These are phyloP conservation scores for Nematolebias whitei DNA, from an alignment of 2,113 vertebrate species.

Conservation along the genomic window DNA sequence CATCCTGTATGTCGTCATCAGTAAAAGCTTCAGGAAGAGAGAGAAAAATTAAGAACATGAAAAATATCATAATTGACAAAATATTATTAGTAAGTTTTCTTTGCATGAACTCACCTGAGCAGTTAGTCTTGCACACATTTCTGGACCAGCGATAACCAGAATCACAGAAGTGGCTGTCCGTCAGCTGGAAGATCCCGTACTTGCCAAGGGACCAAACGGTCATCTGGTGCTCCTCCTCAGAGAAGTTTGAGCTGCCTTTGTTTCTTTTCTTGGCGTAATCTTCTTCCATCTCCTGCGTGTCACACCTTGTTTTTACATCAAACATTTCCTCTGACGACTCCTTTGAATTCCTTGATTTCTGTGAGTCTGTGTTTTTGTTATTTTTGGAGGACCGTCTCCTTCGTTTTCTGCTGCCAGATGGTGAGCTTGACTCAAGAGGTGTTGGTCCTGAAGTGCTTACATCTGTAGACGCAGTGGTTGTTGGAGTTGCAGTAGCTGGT, in stretches of 20 bases:
- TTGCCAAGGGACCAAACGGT: not conserved
- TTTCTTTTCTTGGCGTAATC: not conserved
- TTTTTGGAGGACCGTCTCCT: not conserved
- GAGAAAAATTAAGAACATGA: not conserved
- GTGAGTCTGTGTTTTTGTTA: too few species aligned
- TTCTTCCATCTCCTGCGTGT: not conserved
- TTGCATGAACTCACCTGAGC: slow-evolving; percentile 25
- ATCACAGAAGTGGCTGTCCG: slow-evolving; percentile 38
- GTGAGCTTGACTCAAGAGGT: not conserved
- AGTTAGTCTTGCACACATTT: slow-evolving; percentile 42
- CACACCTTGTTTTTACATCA: not conserved
- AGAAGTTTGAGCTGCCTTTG: too few species aligned
- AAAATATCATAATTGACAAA: not conserved
- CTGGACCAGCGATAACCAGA: slow-evolving; percentile 3
- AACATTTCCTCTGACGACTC: not conserved
- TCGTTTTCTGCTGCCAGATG: not conserved
- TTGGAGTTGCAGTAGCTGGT: not conserved
- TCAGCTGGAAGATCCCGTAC: slow-evolving; percentile 66
- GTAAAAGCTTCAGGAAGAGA: not conserved
- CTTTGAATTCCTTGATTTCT: too few species aligned
- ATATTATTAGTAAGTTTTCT: not conserved
- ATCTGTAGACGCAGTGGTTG: not conserved
- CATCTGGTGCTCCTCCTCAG: not conserved
- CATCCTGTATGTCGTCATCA: slow-evolving; percentile 7
- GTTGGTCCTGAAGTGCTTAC: too few species aligned